A percentile compares a stretch with the other conserved stretches of the same genome.
Conservation (phyloP, 2,113 vertebrate species). For the Amazona vittata region DNA sequence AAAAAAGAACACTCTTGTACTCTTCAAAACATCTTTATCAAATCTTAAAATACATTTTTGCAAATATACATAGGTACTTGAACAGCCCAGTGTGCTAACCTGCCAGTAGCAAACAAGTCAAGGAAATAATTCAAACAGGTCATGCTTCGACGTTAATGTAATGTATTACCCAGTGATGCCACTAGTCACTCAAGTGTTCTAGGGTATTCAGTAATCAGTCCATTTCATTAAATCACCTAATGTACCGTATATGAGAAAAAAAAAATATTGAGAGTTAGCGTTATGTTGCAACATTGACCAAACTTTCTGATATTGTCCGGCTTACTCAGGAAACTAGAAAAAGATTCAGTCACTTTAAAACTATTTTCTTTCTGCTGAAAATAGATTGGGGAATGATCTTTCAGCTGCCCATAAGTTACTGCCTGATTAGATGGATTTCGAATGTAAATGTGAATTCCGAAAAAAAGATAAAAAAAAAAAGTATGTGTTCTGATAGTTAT, state of each 20-base stretch:
- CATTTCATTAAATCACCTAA: background rate
- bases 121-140: background rate
- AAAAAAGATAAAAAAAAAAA: background rate
- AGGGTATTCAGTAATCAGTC: background rate
- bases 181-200: background rate
- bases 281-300: background rate
- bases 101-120: background rate
- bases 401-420: background rate
- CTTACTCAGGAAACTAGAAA: background rate
- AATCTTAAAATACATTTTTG: background rate
- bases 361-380: background rate
- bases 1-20: background rate
- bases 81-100: background rate
- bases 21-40: background rate
- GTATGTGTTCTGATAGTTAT: background rate
- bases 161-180: background rate
- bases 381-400: background rate
- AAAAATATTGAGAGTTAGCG: background rate
- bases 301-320: background rate
- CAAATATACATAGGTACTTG: background rate
- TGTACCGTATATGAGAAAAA: background rate
- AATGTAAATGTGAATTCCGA: background rate
- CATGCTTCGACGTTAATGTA: background rate
- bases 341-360: background rate
- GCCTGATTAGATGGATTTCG: background rate